These are phyloP conservation scores for Sciurus niger DNA, from an alignment of 2,113 vertebrate genomes.

Conservation along the genomic window DNA sequence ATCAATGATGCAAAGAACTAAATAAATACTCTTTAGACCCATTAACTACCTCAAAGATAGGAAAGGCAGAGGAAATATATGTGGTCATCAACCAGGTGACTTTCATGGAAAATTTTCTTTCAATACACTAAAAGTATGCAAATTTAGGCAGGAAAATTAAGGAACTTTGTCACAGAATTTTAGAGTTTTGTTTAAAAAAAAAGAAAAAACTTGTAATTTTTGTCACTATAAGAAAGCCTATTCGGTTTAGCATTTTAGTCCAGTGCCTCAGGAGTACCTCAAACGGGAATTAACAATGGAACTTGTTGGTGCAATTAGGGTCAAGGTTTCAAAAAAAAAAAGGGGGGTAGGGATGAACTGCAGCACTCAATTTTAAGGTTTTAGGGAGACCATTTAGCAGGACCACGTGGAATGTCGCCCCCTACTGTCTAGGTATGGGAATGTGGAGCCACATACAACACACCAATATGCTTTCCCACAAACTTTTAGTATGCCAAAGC, in stretches of 20 bases:
- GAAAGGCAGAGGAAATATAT: neutral
- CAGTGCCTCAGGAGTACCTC: neutral
- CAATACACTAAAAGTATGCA: neutral
- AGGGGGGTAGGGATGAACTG: neutral
- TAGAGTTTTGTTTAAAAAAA: too few relatives aligned
- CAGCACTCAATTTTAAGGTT: neutral
- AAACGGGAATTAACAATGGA: neutral
- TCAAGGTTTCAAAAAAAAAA: neutral
- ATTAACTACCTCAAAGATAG: neutral
- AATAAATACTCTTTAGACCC: neutral
- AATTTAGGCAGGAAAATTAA: neutral
- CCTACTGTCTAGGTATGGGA: neutral
- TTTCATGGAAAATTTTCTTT: neutral
- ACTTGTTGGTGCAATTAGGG: neutral
- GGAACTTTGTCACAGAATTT: neutral
- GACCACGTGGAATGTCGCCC: fast-evolving
- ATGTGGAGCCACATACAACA: fast-evolving
- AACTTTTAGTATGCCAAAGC: neutral
- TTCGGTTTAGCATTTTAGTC: neutral
- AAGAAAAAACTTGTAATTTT: neutral
- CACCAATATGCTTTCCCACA: neutral
- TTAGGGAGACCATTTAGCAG: neutral
- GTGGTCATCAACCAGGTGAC: neutral
- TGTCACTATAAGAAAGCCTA: neutral
- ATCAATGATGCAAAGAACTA: neutral